Base-by-base conservation (phyloP, 2,113 vertebrate species). In the Daphoenositta chrysoptera region DNA sequence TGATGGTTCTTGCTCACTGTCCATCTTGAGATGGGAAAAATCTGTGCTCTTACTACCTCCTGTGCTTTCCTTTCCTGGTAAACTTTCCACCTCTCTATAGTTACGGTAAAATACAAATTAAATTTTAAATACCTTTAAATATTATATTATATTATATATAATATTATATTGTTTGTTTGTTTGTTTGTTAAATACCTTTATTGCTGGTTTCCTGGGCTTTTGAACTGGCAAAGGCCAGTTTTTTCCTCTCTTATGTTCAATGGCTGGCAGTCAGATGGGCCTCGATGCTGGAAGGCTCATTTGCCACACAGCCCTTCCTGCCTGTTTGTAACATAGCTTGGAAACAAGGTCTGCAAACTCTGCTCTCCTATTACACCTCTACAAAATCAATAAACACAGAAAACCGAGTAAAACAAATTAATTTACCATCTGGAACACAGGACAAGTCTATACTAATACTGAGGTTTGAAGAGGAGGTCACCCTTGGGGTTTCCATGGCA, bases 281-380 rank as follows among this genome's bases (percentile, higher is more conserved):
- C 86, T 48, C 21, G 3, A 6, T n/a, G 37, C 54, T 39, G 13
- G 53, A 54, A 72, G 40, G 35, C 20, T 83, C 66, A 3, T 44
- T 66, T 30, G 19, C 4, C 56, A 5, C 18, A 2, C 27, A 28
- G 0, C 17, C 33, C 33, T 57, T 61, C 28, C 42, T 68, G 24
- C 39, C 63, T 10, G 1, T 31, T 30, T 26, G 33, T 23, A 21
- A 42, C 45, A 0, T 0, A 13, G 23, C 72, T 71, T 37, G 33
- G 51, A 50, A 66, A 50, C 23, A 18, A 53, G 20, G 27, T 40
- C 50, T 45, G 44, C 15, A 7, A n/a, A 23, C 39, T 33, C 48
- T 47, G 66, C 51, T 2, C 26, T 76, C 4, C 3, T 50, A 11
- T 24, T 44, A 8, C 37, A 9, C 28, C 31, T 70, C 37, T 27